phyloP scores from a whole-genome alignment of 2,797 vertebrate species.

The Parauchenoglanis ngamensis region DNA sequence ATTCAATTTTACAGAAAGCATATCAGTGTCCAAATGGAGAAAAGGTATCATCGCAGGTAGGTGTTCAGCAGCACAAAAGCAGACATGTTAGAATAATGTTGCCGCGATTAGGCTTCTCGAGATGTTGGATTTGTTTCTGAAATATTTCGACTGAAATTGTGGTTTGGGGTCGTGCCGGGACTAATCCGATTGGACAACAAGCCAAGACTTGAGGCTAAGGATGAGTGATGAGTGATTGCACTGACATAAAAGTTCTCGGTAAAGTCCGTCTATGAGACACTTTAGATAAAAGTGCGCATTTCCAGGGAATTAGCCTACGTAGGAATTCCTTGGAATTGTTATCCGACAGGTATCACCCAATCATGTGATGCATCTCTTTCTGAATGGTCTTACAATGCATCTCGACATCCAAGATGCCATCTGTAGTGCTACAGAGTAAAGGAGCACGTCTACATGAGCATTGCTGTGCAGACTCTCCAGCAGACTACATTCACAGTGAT shows the following conservation, averaged over 20 bases:
- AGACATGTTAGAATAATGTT: background rate
- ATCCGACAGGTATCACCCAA: background rate
- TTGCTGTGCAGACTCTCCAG: background rate
- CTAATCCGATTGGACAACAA: background rate
- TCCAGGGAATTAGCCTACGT: background rate
- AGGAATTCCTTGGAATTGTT: background rate
- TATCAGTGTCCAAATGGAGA: background rate
- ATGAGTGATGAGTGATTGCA: background rate
- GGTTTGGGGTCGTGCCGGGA: background rate
- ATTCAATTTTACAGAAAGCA: background rate
- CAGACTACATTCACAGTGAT: constrained; percentile 13
- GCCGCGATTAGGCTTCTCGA: background rate
- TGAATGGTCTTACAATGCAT: background rate
- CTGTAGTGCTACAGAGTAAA: background rate
- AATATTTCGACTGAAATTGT: background rate
- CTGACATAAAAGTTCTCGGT: background rate
- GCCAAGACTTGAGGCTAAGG: background rate
- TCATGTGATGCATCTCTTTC: background rate
- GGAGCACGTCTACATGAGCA: background rate
- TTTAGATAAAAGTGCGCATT: background rate
- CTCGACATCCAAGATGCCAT: background rate
- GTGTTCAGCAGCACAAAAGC: background rate
- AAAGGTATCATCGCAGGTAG: background rate
- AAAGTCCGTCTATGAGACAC: background rate
- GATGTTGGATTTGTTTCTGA: background rate